These are phyloP conservation scores for Synchiropus splendidus DNA, from an alignment of 2,113 vertebrate genomes.

Conservation along the genomic window DNA sequence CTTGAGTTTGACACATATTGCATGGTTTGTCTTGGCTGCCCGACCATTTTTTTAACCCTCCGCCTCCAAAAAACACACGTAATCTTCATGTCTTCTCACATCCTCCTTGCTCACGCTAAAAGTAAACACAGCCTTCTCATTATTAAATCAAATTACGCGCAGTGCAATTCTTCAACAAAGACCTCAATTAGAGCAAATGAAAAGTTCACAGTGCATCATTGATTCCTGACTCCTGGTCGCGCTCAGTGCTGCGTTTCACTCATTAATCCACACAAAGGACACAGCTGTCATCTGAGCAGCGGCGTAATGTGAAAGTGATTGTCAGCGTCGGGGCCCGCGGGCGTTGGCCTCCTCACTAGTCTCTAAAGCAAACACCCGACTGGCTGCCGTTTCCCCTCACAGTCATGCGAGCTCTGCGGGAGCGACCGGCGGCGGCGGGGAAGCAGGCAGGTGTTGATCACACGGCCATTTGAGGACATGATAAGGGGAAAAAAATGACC, in stretches of 20 bases:
- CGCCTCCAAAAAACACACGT: no score
- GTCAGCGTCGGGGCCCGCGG: constrained; percentile 18
- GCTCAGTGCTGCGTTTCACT: constrained; percentile 2
- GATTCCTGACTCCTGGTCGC: constrained; percentile 7
- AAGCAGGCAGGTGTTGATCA: constrained; percentile 30
- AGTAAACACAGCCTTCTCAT: no score
- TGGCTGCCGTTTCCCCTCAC: constrained; percentile 27
- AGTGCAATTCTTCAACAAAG: neutral
- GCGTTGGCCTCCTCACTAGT: constrained; percentile 19
- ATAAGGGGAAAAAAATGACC: no score
- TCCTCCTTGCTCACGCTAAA: no score
- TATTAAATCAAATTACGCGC: neutral
- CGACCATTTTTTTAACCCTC: no score
- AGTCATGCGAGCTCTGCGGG: constrained; percentile 19
- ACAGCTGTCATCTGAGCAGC: constrained; percentile 28
- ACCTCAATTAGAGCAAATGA: neutral
- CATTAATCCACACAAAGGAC: constrained; percentile 1
- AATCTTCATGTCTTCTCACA: no score
- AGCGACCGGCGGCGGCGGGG: constrained; percentile 3
- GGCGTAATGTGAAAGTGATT: constrained; percentile 18
- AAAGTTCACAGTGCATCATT: constrained; percentile 1
- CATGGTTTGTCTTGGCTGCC: no score
- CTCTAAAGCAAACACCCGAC: constrained; percentile 31
- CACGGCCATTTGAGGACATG: constrained; percentile 28
- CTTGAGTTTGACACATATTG: neutral